Conservation (phyloP, 2,797 vertebrate genomes). For the Rhincodon typus region DNA sequence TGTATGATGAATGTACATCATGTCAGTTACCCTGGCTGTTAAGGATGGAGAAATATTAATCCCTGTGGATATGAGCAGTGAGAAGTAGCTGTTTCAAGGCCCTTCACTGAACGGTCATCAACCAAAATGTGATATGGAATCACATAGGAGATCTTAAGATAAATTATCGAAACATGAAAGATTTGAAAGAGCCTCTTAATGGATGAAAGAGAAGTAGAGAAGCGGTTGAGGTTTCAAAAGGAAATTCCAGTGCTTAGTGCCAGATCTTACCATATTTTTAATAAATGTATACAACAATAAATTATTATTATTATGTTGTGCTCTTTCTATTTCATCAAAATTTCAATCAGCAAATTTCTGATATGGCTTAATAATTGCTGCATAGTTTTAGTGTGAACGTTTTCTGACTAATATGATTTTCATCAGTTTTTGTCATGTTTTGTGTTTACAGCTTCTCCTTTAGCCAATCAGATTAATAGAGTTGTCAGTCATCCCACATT, state of each 20-base stretch:
- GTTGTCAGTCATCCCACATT: conserved; percentile 96
- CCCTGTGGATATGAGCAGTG: not conserved
- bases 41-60: not conserved
- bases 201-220: too few species aligned
- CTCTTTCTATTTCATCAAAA: not conserved
- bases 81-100: not conserved
- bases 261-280: too few species aligned
- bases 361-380: not conserved
- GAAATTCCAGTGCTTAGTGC: not conserved
- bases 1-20: not conserved
- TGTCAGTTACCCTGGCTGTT: not conserved
- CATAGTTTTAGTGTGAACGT: not conserved
- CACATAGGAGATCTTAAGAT: not conserved
- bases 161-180: not conserved
- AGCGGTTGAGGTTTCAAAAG: not conserved
- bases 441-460: conserved; percentile 65
- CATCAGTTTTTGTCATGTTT: conserved; percentile 32
- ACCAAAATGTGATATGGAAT: not conserved
- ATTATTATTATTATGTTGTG: not conserved
- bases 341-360: not conserved
- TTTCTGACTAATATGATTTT: not conserved
- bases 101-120: not conserved
- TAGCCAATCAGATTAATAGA: conserved; percentile 85
- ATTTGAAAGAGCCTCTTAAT: not conserved
- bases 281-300: too few species aligned